phyloP scores from a whole-genome alignment of 2,888 invertebrate species.

The Orthosia cruda region DNA sequence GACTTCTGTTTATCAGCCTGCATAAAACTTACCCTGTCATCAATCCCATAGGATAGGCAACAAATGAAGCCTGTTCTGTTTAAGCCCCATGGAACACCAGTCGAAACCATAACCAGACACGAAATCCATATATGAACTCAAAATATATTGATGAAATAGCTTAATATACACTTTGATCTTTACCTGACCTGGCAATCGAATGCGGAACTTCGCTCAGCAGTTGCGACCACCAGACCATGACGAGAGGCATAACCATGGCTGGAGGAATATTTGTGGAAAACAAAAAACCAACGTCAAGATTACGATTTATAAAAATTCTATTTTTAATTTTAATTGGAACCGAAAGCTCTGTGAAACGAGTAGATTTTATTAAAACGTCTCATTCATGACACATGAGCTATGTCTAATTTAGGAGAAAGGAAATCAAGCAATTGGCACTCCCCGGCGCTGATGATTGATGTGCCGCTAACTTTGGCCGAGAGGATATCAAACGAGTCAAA shows the following conservation, averaged over 20 bases:
- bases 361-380: conserved; percentile 27
- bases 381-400: not conserved
- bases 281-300: not conserved
- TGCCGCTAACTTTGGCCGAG: conserved; percentile 44
- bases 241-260: not conserved
- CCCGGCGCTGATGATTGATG: conserved; percentile 63
- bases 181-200: too few species aligned
- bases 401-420: conserved; percentile 59
- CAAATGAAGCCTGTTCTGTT: too few species aligned
- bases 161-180: too few species aligned
- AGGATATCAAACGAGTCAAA: conserved; percentile 49
- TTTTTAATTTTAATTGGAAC: not conserved
- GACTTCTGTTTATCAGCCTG: not conserved
- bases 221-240: not conserved
- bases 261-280: too few species aligned
- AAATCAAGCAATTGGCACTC: conserved; percentile 53
- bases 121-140: too few species aligned
- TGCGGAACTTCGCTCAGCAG: too few species aligned
- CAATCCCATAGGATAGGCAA: too few species aligned
- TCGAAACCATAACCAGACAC: too few species aligned
- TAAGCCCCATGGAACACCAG: too few species aligned
- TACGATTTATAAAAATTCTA: not conserved
- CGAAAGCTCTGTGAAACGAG: not conserved
- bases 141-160: too few species aligned
- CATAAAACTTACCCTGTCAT: too few species aligned